Percentiles rank a stretch among this genome's conserved stretches.
Conservation (phyloP, 2,113 vertebrate genomes). For the Lates calcarifer region DNA sequence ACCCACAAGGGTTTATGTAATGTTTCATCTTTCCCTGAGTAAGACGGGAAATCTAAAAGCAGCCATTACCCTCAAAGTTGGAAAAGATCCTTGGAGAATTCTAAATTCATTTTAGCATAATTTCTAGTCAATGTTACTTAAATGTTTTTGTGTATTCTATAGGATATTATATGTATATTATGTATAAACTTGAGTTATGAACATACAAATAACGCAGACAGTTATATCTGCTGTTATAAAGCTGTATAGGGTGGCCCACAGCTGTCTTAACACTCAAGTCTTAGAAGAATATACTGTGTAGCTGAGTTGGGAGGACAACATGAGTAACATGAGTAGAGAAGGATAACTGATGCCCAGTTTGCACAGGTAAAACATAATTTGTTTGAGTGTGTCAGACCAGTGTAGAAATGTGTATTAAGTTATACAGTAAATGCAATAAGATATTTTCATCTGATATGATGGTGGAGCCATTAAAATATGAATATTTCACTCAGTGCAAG, state of each 20-base stretch:
- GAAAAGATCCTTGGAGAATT: neutral
- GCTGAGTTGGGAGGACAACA: conserved; percentile 20
- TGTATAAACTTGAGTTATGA: neutral
- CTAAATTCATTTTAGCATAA: neutral
- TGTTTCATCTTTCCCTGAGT: conserved; percentile 17
- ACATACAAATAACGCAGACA: neutral
- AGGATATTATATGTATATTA: too few relatives aligned
- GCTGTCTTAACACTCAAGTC: conserved; percentile 41
- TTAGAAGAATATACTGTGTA: conserved; percentile 23
- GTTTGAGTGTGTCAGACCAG: neutral
- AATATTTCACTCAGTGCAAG: neutral
- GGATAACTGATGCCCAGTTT: conserved; percentile 6
- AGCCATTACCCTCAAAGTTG: neutral
- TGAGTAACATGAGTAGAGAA: neutral
- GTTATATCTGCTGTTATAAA: neutral
- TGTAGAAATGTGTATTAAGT: neutral
- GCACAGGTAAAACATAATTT: neutral
- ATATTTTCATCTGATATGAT: neutral
- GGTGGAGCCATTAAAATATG: neutral
- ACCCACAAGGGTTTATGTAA: conserved; percentile 31
- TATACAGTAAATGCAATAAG: neutral
- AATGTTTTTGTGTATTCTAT: neutral
- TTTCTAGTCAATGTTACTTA: conserved; percentile 1
- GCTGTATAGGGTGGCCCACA: conserved; percentile 34
- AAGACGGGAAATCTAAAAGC: conserved; percentile 21